These are phyloP conservation scores for Cyrtodaria siliqua DNA, from an alignment of 2,888 invertebrate genomes.

Conservation along the genomic window DNA sequence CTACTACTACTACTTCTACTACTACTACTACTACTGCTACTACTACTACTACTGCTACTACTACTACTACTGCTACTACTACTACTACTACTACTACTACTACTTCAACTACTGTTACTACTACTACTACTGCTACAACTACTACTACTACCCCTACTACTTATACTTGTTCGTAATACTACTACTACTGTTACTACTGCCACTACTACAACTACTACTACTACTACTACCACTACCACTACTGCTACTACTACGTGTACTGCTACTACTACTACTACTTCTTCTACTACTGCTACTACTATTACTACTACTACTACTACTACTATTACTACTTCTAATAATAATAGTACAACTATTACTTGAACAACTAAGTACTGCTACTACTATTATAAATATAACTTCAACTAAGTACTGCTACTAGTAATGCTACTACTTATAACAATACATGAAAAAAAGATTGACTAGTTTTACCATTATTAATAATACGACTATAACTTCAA, in stretches of 20 bases:
- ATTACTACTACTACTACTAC: conserved; percentile 2
- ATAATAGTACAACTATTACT: conserved; percentile 9
- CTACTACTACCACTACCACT: conserved; percentile 5
- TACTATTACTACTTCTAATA: conserved; percentile 1
- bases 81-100: conserved; percentile 3
- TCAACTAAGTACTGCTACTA: too few species aligned
- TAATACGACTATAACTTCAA: conserved; percentile 6
- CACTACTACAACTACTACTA: background rate
- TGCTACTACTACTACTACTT: conserved; percentile 16
- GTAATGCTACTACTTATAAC: too few species aligned
- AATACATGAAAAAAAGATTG: background rate
- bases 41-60: conserved; percentile 14
- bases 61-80: conserved; percentile 21
- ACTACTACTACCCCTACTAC: too few species aligned
- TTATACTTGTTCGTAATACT: too few species aligned
- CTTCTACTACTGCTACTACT: conserved; percentile 10
- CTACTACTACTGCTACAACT: background rate
- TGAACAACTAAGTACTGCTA: background rate
- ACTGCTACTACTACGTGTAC: background rate
- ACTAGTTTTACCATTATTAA: conserved; percentile 6
- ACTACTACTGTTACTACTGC: background rate
- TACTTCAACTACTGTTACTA: conserved; percentile 8
- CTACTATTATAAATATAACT: too few species aligned
- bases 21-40: conserved; percentile 4
- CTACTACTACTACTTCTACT: too few species aligned